phyloP scores from a whole-genome alignment of 2,113 vertebrate genomes.

The Carlito syrichta region DNA sequence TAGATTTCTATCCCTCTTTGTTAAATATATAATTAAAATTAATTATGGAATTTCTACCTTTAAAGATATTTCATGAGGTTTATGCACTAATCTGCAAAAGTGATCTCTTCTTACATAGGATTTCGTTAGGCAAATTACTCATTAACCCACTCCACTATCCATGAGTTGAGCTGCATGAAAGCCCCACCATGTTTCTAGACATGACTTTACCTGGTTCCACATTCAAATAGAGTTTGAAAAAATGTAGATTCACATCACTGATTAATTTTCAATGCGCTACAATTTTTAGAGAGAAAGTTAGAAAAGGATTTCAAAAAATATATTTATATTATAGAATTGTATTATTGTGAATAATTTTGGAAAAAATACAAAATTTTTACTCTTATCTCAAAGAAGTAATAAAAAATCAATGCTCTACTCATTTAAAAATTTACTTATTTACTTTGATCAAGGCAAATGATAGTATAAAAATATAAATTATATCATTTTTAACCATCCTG shows the following conservation, averaged over 20 bases:
- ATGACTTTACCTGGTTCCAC: neutral
- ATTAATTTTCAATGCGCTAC: neutral
- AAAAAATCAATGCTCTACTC: neutral
- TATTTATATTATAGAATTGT: neutral
- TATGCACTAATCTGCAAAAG: neutral
- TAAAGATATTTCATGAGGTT: neutral
- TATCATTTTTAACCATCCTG: neutral
- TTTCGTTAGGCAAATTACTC: neutral
- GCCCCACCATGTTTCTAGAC: neutral
- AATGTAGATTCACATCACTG: neutral
- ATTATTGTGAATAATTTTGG: neutral
- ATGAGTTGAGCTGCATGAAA: neutral
- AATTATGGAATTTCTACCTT: neutral
- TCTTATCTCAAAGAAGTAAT: neutral
- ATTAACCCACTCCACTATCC: too few relatives aligned
- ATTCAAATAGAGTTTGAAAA: neutral
- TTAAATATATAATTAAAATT: neutral
- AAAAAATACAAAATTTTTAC: neutral
- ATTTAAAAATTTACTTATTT: too few relatives aligned
- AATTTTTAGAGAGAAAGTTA: neutral
- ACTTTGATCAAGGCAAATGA: too few relatives aligned
- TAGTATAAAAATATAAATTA: neutral
- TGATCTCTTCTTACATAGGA: too few relatives aligned
- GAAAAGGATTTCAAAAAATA: neutral
- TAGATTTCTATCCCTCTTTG: neutral